phyloP scores from a whole-genome alignment of 2,888 invertebrate genomes.

The Abscondita cerata region DNA sequence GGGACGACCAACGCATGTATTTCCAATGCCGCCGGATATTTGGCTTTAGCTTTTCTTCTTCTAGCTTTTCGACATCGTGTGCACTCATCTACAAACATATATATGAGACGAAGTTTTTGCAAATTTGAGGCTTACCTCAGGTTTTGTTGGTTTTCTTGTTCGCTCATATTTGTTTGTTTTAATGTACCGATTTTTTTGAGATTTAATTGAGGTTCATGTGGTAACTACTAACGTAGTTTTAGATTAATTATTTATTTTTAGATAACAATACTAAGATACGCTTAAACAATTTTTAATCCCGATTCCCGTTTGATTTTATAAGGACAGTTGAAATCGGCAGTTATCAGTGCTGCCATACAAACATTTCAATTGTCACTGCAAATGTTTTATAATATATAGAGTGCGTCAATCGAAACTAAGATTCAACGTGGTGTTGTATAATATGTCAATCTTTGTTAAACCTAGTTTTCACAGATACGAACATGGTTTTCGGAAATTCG shows the following conservation, averaged over 20 bases:
- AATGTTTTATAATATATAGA: too few species aligned
- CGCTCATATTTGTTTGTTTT: slow-evolving; percentile 29
- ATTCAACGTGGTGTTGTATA: too few species aligned
- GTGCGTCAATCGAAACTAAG: too few species aligned
- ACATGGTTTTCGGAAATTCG: too few species aligned
- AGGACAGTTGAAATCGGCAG: neutral
- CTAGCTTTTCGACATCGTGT: slow-evolving; percentile 83
- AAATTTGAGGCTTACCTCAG: neutral
- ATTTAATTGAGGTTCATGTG: neutral
- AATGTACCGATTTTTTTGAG: neutral
- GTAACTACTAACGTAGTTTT: neutral
- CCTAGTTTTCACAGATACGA: too few species aligned
- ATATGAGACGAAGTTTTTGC: neutral
- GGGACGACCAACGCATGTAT: slow-evolving; percentile 63
- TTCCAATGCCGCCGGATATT: slow-evolving; percentile 76
- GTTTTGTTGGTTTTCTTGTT: slow-evolving; percentile 31
- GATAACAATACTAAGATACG: neutral
- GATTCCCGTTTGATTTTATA: neutral
- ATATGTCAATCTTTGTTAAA: too few species aligned
- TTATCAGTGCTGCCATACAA: neutral
- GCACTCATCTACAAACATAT: slow-evolving; percentile 58
- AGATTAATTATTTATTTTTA: slow-evolving; percentile 5
- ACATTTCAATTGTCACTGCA: neutral
- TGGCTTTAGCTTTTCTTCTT: slow-evolving; percentile 92
- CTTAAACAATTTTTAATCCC: neutral